Evolutionary conservation across 2,888 invertebrate genomes (phyloP).

Genomic region (Epinotia brunnichana): DNA sequence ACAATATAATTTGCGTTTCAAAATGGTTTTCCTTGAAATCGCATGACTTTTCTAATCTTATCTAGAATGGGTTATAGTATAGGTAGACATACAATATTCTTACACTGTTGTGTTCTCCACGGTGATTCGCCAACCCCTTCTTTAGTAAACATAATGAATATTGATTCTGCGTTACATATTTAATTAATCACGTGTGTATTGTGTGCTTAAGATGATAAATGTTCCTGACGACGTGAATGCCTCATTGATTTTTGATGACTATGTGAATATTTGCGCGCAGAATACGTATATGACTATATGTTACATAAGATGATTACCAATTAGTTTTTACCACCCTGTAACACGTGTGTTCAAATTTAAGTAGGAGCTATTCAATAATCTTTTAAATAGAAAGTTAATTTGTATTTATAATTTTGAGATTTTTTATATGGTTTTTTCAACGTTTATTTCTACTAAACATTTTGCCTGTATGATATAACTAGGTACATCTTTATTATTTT

Average conservation of each 20-base stretch:
- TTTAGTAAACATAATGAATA: conserved; percentile 33
- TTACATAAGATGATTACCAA: not conserved
- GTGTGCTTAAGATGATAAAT: conserved; percentile 41
- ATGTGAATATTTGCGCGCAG: conserved; percentile 51
- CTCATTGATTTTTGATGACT: conserved; percentile 79
- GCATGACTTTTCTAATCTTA: no score
- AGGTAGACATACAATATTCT: not conserved
- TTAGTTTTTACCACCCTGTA: not conserved
- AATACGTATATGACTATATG: not conserved
- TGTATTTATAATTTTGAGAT: no score
- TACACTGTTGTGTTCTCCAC: conserved; percentile 5
- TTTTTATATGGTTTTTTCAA: no score
- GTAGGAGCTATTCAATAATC: not conserved
- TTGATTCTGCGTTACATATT: conserved; percentile 39
- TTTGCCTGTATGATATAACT: no score
- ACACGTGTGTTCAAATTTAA: not conserved
- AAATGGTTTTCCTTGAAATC: no score
- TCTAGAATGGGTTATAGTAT: no score
- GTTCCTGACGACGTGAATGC: conserved; percentile 53
- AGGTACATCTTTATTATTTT: not conserved
- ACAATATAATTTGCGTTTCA: no score
- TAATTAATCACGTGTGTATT: conserved; percentile 42
- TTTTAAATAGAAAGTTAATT: not conserved
- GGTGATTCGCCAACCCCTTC: conserved; percentile 20
- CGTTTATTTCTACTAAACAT: no score